phyloP scores from a whole-genome alignment of 1,140 invertebrate genomes.

The Drosophila nigromelanica region DNA sequence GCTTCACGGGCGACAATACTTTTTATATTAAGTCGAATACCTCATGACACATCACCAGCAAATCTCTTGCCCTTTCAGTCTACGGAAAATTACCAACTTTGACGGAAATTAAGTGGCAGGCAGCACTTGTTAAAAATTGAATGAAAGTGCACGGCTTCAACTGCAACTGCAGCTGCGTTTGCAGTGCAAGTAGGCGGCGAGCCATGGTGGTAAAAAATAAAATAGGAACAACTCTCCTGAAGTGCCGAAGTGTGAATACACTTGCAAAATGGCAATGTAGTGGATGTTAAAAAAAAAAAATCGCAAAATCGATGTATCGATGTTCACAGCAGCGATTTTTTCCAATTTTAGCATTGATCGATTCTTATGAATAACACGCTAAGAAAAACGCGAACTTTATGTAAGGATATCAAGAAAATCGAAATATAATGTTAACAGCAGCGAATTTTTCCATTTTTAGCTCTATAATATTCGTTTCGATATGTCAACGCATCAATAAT shows the following conservation, averaged over 20 bases:
- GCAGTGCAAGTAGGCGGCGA: neutral
- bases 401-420: no score
- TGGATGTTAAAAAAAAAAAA: no score
- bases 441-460: no score
- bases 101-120: conserved; percentile 78
- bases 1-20: conserved; percentile 21
- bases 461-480: no score
- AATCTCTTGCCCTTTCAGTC: conserved; percentile 2
- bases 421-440: no score
- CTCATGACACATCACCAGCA: neutral
- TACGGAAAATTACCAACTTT: conserved; percentile 70
- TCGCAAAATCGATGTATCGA: no score
- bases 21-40: conserved; percentile 10
- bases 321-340: no score
- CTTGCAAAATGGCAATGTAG: neutral
- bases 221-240: no score
- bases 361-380: no score
- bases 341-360: no score
- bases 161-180: conserved; percentile 7
- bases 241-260: neutral
- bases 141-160: conserved; percentile 41
- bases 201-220: neutral
- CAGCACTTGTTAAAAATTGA: conserved; percentile 56
- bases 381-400: no score
- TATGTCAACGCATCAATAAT: no score